Evolutionary conservation across 2,797 vertebrate species (phyloP).

Genomic region (Anguilla megastoma): DNA sequence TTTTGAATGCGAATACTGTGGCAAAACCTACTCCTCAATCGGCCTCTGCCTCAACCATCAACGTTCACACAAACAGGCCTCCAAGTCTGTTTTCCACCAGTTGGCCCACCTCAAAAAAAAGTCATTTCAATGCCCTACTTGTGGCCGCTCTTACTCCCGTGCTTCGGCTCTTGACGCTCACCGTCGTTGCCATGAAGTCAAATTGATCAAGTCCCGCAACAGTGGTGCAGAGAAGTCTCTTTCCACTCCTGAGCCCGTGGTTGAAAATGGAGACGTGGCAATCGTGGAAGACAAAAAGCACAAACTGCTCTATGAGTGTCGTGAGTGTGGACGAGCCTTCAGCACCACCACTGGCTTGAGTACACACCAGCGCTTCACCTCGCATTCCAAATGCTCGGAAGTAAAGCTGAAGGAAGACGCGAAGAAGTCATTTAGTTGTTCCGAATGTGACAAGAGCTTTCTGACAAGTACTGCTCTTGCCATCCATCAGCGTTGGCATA

Average conservation of each 20-base stretch:
- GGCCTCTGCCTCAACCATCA: slow-evolving; percentile 78
- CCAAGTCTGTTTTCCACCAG: slow-evolving; percentile 75
- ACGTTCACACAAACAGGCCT: slow-evolving; percentile 72
- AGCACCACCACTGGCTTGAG: slow-evolving; percentile 62
- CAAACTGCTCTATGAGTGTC: slow-evolving; percentile 63
- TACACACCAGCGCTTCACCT: slow-evolving; percentile 74
- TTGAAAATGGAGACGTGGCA: slow-evolving; percentile 53
- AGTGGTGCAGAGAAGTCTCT: slow-evolving; percentile 52
- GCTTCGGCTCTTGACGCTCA: slow-evolving; percentile 79
- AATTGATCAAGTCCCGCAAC: slow-evolving; percentile 67
- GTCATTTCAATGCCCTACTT: slow-evolving; percentile 74
- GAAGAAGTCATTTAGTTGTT: slow-evolving; percentile 62
- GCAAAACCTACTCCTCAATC: slow-evolving; percentile 66
- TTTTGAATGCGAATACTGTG: slow-evolving; percentile 75
- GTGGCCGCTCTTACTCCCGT: slow-evolving; percentile 75
- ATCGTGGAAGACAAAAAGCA: slow-evolving; percentile 23
- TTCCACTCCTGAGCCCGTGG: slow-evolving; percentile 42
- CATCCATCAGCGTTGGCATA: slow-evolving; percentile 68
- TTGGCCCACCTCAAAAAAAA: slow-evolving; percentile 77
- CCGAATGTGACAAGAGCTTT: slow-evolving; percentile 70
- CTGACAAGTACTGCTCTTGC: slow-evolving; percentile 60
- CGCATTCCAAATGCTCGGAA: slow-evolving; percentile 55
- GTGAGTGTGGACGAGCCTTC: slow-evolving; percentile 73
- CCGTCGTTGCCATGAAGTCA: slow-evolving; percentile 75
- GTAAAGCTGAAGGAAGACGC: slow-evolving; percentile 61